phyloP scores from a whole-genome alignment of 92 coral and sea anemone genomes.

The Umimayanthus kanabou region DNA sequence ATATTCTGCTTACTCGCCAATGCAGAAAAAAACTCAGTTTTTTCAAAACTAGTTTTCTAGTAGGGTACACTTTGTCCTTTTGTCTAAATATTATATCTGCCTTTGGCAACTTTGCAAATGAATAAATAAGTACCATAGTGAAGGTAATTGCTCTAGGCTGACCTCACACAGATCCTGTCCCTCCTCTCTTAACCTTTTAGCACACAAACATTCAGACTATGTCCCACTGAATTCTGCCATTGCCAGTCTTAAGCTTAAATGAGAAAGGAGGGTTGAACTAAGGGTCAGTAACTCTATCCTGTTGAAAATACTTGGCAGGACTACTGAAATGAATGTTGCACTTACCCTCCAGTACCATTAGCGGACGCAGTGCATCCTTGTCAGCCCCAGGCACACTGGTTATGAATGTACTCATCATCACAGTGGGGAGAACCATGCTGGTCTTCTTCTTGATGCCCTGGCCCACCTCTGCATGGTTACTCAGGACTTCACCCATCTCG shows the following conservation, averaged over 20 bases:
- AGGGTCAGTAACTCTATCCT: too few species aligned
- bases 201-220: neutral
- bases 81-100: too few species aligned
- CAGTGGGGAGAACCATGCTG: constrained; percentile 71
- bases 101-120: too few species aligned
- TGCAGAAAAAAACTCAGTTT: too few species aligned
- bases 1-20: too few species aligned
- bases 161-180: neutral
- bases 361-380: constrained; percentile 73
- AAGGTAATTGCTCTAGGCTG: too few species aligned
- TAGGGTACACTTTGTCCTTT: too few species aligned
- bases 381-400: constrained; percentile 87
- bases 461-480: constrained; percentile 80
- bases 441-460: constrained; percentile 73
- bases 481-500: constrained; percentile 76
- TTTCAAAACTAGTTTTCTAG: too few species aligned
- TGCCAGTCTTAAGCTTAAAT: too few species aligned
- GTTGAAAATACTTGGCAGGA: too few species aligned
- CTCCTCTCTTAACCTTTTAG: neutral
- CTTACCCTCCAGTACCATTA: constrained; percentile 83
- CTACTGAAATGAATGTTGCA: neutral
- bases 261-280: too few species aligned
- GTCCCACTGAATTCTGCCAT: neutral
- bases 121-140: too few species aligned
- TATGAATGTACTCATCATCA: constrained; percentile 80